Base-by-base conservation (phyloP, 2,888 invertebrate species). In the Drosophila sordidula region DNA sequence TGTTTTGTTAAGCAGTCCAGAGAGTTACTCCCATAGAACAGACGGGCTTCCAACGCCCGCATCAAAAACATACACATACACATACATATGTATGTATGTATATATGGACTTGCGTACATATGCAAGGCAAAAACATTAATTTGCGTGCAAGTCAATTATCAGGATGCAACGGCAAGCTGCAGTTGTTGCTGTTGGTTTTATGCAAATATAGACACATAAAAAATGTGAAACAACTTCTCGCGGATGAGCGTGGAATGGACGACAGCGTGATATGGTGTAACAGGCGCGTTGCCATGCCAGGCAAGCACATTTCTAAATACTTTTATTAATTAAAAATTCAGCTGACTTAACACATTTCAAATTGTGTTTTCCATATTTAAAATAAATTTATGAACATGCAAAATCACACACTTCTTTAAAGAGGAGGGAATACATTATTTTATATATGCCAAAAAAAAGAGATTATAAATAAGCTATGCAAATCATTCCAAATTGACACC, bases 131-230 rank as follows among this genome's bases (percentile, higher is more conserved):
- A 86, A 80, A 80, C 66, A 83, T 87, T 80, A 84, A 87, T 82
- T 84, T 87, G 87, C 87, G 78, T 87, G 84, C 82, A 87, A 84
- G 87, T 87, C 87, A 87, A 87, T 82, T 82, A 87, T 84, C 85
- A 67, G 76, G 55, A 56, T 70, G 74, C 64, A 54, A 44, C 54
- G 49, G 51, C 63, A 51, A 55, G 45, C 52, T 71, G 66, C 47
- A 47, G 39, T 49, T 45, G 44, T 34, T 49, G 57, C 16, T 56
- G 57, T 55, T 72, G 67, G 47, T 25, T 52, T 58, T 74, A 71
- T 65, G 75, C 75, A 79, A 82, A 77, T 75, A 75, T 45, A 36
- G 49, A 50, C 50, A 49, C 56, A 74, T 70, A 46, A 46, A 62
- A 61, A 65, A 77, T 69, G 29, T 67, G 38, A 57, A 42, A 61